Percentiles rank a stretch among this genome's conserved stretches.
phyloP scores from a whole-genome alignment of 2,888 invertebrate species.

The Thereva unica region DNA sequence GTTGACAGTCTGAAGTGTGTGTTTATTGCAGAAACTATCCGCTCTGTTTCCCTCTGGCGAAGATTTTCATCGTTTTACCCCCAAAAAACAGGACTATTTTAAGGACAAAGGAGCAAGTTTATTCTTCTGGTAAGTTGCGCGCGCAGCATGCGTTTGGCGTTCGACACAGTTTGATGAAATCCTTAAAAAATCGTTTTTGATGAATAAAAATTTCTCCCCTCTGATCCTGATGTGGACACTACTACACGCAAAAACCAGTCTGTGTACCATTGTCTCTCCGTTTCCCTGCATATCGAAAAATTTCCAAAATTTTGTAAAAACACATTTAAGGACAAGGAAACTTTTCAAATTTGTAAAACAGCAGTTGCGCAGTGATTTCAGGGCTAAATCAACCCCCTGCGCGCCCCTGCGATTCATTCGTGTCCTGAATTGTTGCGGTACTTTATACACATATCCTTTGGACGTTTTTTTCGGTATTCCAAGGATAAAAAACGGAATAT shows the following conservation, averaged over 20 bases:
- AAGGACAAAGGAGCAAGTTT: conserved; percentile 23
- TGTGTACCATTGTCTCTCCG: no score
- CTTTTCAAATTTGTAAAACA: no score
- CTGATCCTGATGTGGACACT: background rate
- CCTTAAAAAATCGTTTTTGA: conserved; percentile 9
- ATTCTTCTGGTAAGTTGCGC: conserved; percentile 21
- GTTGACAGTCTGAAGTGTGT: conserved; percentile 35
- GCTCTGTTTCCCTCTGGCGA: background rate
- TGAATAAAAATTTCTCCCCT: conserved; percentile 19
- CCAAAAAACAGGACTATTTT: conserved; percentile 12
- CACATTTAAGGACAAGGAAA: no score
- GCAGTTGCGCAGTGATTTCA: no score
- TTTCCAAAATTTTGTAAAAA: no score
- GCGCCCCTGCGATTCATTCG: no score
- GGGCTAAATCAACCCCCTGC: no score
- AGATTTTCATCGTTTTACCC: conserved; percentile 16
- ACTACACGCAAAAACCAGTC: background rate
- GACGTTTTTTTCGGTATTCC: background rate
- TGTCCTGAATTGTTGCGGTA: background rate
- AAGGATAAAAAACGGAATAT: conserved; percentile 17
- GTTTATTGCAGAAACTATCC: conserved; percentile 29
- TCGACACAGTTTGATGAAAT: conserved; percentile 5
- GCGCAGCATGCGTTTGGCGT: conserved; percentile 36
- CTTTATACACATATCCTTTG: background rate
- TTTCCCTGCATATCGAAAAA: no score